These are phyloP conservation scores for Vipera latastei DNA, from an alignment of 2,797 vertebrate genomes.

Conservation along the genomic window DNA sequence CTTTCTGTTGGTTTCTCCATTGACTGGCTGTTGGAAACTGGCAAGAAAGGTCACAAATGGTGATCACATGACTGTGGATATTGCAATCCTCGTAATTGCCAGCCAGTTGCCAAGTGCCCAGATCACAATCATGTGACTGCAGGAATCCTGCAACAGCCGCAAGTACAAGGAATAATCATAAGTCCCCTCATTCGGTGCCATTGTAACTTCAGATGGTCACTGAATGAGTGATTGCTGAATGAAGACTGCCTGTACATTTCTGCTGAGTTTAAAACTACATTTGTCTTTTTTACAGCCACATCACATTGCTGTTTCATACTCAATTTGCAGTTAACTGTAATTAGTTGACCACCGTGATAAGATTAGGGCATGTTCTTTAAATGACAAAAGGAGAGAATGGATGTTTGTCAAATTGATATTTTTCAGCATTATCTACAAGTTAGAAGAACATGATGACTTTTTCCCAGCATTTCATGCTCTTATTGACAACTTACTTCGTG, in stretches of 20 bases:
- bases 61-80: not conserved
- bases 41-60: not conserved
- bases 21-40: not conserved
- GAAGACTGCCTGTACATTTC: not conserved
- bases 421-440: conserved; percentile 82
- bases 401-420: not conserved
- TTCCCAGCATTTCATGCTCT: conserved; percentile 86
- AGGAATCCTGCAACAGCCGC: not conserved
- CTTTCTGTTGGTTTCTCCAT: not conserved
- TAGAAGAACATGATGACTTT: conserved; percentile 86
- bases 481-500: conserved; percentile 74
- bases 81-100: not conserved
- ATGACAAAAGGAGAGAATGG: not conserved
- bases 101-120: not conserved
- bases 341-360: not conserved
- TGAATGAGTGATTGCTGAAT: not conserved
- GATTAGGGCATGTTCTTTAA: not conserved
- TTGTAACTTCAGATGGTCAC: not conserved
- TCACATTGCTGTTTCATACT: not conserved
- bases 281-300: not conserved
- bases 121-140: not conserved
- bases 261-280: not conserved
- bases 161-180: not conserved
- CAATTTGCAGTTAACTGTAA: not conserved
- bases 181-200: not conserved